Base-by-base conservation (phyloP, 2,113 vertebrate genomes). In the Arothron firmamentum region DNA sequence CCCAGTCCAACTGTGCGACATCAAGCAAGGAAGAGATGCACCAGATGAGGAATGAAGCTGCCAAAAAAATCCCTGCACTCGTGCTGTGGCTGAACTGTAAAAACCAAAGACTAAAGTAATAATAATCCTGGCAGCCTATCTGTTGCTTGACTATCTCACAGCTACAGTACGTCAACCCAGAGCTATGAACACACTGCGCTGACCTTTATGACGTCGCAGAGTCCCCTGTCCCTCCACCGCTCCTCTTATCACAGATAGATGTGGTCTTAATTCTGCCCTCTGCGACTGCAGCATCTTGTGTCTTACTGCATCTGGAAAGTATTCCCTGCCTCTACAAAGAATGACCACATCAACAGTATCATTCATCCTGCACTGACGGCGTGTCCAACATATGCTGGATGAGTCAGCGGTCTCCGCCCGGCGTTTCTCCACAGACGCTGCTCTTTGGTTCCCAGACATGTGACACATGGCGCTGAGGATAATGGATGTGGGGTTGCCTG, bases 1-100 rank as follows among this genome's bases (percentile, higher is more conserved):
- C 75, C 69, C 60, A 74, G 71, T 84, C 67, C 46, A 17, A 50
- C 73, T 75, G 60, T 79, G 68, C 67, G 70, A 79, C 81, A 74
- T 80, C 76, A 67, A 49, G 65, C 49, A 46, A 57, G 47, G 48
- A 45, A 48, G 48, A 17, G 52, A 68, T 60, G 53, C 34, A 12
- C 11, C 56, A 54, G 62, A 48, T 6, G 5, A 53, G 49, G 17
- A 18, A 1, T 2, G 10, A 17, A 1, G 20, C 47, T 48, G 16
- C 17, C 2, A 48, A 18, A n/a, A 47, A 47, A 45, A 54, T 28
- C 25, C 25, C 25, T 3, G 2, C 34, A 38, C 34, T 38, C 8
- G 11, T 12, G 11, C 34, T 38, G 9, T 12, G 34, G 11, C 34
- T 38, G 34, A 38, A 38, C 34, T 38, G 34, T 12, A 38, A 38